phyloP scores from a whole-genome alignment of 1,140 invertebrate genomes.

The Drosophila novamexicana region DNA sequence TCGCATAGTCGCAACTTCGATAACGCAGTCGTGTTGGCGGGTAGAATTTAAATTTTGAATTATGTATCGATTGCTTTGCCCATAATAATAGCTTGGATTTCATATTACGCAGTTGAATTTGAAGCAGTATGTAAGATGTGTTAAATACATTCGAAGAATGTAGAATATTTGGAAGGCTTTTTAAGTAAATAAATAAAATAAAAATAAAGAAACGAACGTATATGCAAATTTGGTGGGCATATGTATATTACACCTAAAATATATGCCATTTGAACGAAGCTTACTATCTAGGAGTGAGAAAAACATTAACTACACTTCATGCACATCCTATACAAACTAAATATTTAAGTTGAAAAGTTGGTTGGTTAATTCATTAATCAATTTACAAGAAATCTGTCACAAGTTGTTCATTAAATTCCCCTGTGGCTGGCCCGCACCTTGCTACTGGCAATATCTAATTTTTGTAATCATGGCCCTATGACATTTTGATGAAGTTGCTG shows the following conservation, averaged over 20 bases:
- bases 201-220: too few species aligned
- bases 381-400: conserved; percentile 9
- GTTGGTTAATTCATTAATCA: conserved; percentile 5
- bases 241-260: too few species aligned
- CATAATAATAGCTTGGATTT: not conserved
- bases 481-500: conserved; percentile 41
- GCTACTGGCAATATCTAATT: conserved; percentile 12
- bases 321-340: not conserved
- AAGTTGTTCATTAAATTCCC: conserved; percentile 21
- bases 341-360: not conserved
- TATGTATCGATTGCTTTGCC: not conserved
- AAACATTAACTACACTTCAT: not conserved
- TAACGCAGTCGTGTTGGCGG: conserved; percentile 1
- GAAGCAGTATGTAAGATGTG: too few species aligned
- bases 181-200: too few species aligned
- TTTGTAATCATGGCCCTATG: conserved; percentile 29
- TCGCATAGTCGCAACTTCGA: conserved; percentile 8
- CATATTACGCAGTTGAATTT: not conserved
- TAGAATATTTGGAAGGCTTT: too few species aligned
- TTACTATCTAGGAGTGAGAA: not conserved
- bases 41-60: not conserved
- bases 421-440: conserved; percentile 7
- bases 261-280: too few species aligned
- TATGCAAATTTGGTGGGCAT: too few species aligned
- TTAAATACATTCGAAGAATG: too few species aligned